Base-by-base conservation (phyloP, 2,113 vertebrate genomes). In the Sigmodon hispidus region DNA sequence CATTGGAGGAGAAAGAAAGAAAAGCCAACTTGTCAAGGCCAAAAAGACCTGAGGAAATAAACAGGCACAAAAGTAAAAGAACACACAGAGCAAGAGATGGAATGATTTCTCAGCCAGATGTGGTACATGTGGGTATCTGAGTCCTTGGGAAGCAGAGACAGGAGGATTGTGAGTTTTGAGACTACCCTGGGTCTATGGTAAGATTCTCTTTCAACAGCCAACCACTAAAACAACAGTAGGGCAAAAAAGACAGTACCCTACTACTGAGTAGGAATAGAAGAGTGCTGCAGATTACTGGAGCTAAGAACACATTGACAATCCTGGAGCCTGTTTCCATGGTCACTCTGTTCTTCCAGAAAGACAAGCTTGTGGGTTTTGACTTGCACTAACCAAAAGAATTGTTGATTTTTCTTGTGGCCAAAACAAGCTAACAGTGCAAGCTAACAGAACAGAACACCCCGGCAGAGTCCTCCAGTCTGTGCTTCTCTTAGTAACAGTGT, bases 21-120 rank as follows among this genome's bases (percentile, higher is more conserved):
- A 90, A 93, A 94, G 85, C 90, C 65, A 70, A 72, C 40, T 61
- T 50, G 52, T 67, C 73, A 85, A 92, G 69, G 84, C 77, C 36
- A 50, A 90, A 43, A 90, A 91, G 85, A 90, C n/a, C 59, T 17
- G 72, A 91, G 92, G 93, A 73, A 93, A 85, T 65, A 97, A 81
- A 43, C n/a, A 94, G 84, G 50, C 84, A 87, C 52, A 59, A 45
- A 90, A 43, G 43, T 63, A 57, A 87, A 80, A 73, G 57, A 21
- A 84, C 26, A 22, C 52, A 26, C 8, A 52, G 81, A 88, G 45
- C 13, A 13, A 67, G 67, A 21, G 88, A 61, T 29, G 52, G 77
- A 40, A 63, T n/a, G 50, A 70, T 59, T 80, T 87, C 5, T 0
- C n/a, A 19, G 34, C 40, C 55, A 76, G 55, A 34, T 63, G 29